Percentiles rank a stretch among this genome's conserved stretches.
Evolutionary conservation across 2,113 vertebrate genomes (phyloP).

Genomic region (Uria lomvia): DNA sequence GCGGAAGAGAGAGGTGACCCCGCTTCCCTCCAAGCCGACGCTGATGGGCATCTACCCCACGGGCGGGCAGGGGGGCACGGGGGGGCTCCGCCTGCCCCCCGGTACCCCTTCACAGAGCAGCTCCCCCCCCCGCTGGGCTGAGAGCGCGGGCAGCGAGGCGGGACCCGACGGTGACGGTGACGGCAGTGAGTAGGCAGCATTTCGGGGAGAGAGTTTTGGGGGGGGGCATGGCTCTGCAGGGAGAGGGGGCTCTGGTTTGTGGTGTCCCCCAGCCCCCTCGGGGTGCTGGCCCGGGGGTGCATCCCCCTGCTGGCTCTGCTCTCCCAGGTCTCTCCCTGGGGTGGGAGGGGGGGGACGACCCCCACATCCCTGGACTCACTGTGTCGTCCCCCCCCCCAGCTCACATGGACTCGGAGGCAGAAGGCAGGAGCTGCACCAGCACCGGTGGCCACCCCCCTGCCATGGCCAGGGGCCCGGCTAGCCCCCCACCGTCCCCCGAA

Average conservation of each 20-base stretch:
- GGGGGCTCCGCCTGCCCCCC: neutral
- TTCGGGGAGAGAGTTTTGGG: accelerated
- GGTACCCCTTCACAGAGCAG: neutral
- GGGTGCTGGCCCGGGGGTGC: neutral
- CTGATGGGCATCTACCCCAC: neutral
- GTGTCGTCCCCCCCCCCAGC: neutral
- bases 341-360: neutral
- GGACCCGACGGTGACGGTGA: neutral
- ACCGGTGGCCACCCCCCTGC: neutral
- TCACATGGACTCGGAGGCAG: constrained; percentile 53
- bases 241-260: neutral
- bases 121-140: constrained; percentile 49
- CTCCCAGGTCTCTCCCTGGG: neutral
- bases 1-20: neutral
- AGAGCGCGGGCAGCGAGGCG: constrained; percentile 45
- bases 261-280: neutral
- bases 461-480: neutral
- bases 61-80: neutral
- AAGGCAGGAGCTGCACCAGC: neutral
- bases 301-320: neutral
- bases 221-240: accelerated
- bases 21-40: neutral
- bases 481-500: neutral
- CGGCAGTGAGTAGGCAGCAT: constrained; percentile 40
- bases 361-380: accelerated